Evolutionary conservation across 2,797 vertebrate species (phyloP).

Genomic region (Paramormyrops hopkinsi): DNA sequence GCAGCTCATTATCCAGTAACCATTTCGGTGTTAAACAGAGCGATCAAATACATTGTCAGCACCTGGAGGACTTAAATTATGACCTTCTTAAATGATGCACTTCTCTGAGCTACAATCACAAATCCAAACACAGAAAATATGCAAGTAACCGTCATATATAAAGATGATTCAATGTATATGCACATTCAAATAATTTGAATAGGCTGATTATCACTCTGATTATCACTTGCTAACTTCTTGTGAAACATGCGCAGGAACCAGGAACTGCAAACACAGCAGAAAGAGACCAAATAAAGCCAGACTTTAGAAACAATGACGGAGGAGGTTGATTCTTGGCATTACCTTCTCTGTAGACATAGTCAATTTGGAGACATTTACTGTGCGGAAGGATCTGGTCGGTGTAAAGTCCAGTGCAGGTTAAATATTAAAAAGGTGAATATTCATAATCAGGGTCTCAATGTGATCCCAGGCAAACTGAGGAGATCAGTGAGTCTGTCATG

Average conservation of each 20-base stretch:
- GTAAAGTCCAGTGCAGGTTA: neutral
- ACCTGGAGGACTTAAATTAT: neutral
- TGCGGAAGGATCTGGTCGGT: neutral
- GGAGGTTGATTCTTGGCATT: neutral
- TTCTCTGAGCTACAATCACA: neutral
- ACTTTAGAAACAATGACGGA: neutral
- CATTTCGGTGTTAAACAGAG: neutral
- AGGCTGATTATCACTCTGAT: neutral
- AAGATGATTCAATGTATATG: neutral
- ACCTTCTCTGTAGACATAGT: slow-evolving; percentile 42
- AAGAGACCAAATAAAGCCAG: neutral
- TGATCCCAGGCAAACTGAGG: neutral
- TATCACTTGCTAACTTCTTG: neutral
- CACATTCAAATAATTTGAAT: neutral
- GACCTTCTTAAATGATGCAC: neutral
- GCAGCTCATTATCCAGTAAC: neutral
- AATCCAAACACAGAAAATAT: neutral
- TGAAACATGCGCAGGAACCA: neutral
- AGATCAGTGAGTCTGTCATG: neutral
- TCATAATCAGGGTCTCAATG: neutral
- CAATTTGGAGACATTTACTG: slow-evolving; percentile 7
- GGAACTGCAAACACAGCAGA: neutral
- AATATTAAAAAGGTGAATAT: neutral
- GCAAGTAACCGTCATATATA: neutral
- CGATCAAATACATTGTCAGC: neutral